Evolutionary conservation across 2,888 invertebrate species (phyloP), one percentile per base, ranked within the genome.

Genomic region (Nymphalis polychloros): DNA sequence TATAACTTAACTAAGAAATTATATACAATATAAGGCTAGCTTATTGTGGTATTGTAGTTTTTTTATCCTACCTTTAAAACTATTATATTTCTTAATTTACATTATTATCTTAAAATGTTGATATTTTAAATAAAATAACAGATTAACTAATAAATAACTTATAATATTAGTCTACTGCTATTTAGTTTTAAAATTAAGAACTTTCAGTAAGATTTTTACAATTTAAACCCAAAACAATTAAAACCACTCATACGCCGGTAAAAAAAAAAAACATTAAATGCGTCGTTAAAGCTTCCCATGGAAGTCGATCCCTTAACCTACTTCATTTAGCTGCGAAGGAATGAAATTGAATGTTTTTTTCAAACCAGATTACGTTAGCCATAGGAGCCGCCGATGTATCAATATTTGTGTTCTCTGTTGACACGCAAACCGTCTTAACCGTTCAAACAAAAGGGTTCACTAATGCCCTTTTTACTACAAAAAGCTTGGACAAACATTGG

Each of bases 401-500:
- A 92, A 92, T 90, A 91, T 92, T 92, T 88, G 84, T 79, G 63
- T 75, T 73, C 76, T 76, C 80, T 90, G 89, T 91, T 89, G 88
- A 92, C 92, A 89, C 83, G 90, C 85, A 90, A 92, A 92, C 91
- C 89, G 90, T 86, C 92, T 92, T 90, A 91, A 86, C 84, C 78
- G 84, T 81, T 87, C 84, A 86, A 90, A 92, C 88, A 92, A 83
- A 90, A 91, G 91, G 92, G 92, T 88, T 89, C 89, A 87, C 89
- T 90, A 92, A 91, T 92, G 92, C 89, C 90, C 90, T 90, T 91
- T 91, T 91, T 90, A 89, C 87, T 79, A 89, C 87, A 91, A 90
- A 90, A 90, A 89, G 89, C 85, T 80, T 85, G 74, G 82, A 81
- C 81, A 83, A 83, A 84, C 79, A 82, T 81, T 78, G 81, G 82